Percentiles rank a stretch among this genome's conserved stretches.
Evolutionary conservation across 2,797 vertebrate genomes (phyloP).

Genomic region (Siniperca scherzeri): DNA sequence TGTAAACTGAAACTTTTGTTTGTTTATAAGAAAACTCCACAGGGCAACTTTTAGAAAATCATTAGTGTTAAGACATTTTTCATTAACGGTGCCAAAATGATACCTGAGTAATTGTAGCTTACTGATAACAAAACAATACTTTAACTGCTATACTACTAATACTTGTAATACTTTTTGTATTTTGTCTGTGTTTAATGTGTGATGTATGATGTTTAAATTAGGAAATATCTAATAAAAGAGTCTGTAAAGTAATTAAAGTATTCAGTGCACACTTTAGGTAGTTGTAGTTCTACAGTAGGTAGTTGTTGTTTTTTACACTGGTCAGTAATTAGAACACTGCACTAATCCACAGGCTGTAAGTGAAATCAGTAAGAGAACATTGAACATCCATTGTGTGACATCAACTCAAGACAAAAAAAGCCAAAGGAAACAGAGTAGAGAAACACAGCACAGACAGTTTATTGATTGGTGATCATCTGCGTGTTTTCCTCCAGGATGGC

Average conservation of each 20-base stretch:
- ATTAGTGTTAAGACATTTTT: not conserved
- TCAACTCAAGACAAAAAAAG: not conserved
- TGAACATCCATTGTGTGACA: not conserved
- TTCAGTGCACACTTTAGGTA: not conserved
- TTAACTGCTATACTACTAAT: not conserved
- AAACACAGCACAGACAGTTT: not conserved
- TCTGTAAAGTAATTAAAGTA: not conserved
- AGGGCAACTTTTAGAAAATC: not conserved
- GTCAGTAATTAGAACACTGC: too few species aligned
- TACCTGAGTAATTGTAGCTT: not conserved
- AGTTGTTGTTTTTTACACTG: not conserved
- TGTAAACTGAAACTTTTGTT: not conserved
- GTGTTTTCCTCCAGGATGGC: slow-evolving; percentile 85
- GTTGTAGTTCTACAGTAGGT: not conserved
- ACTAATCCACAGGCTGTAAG: not conserved
- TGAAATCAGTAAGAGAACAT: not conserved
- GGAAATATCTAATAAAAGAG: not conserved
- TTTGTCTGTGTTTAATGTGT: too few species aligned
- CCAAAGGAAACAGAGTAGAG: not conserved
- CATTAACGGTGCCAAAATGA: not conserved
- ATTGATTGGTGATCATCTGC: not conserved
- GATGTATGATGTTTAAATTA: not conserved
- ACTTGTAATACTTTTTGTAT: too few species aligned
- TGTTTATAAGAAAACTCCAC: not conserved
- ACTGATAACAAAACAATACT: not conserved